Conservation (phyloP, 2,888 invertebrate species). For the Eristalinus sepulchralis region DNA sequence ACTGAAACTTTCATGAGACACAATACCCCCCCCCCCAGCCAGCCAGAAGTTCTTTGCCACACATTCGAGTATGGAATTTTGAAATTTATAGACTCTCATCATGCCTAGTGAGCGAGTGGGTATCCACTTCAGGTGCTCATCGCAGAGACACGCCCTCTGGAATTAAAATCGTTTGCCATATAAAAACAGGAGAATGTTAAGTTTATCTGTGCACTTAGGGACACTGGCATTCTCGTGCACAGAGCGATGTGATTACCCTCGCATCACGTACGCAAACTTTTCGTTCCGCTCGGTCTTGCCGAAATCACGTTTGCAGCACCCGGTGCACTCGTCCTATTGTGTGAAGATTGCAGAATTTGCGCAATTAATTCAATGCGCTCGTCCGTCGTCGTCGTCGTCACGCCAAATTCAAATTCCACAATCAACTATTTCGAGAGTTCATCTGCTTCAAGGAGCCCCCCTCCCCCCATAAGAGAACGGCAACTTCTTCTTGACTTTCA, state of each 20-base stretch:
- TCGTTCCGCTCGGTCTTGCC: not conserved
- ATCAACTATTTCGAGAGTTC: constrained; percentile 37
- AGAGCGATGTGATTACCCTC: not conserved
- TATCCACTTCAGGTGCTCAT: not conserved
- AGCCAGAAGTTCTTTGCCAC: not conserved
- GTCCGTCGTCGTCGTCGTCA: not conserved
- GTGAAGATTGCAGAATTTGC: not conserved
- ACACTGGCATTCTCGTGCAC: not conserved
- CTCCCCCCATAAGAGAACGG: not conserved
- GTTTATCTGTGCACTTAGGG: not conserved
- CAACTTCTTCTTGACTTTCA: not conserved
- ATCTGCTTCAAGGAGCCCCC: not conserved
- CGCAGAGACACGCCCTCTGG: not conserved
- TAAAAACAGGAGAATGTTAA: not conserved
- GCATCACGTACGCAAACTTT: not conserved
- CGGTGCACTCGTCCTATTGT: not conserved
- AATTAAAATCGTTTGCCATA: not conserved
- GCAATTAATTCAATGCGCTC: not conserved
- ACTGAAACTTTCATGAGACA: not conserved
- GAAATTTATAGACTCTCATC: not conserved
- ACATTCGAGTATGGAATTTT: not conserved
- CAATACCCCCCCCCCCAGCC: not conserved
- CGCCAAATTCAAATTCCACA: constrained; percentile 31
- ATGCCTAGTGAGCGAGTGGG: not conserved
- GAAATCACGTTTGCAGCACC: not conserved